Evolutionary conservation across 1,140 invertebrate genomes (phyloP).

Genomic region (Euwallacea similis): DNA sequence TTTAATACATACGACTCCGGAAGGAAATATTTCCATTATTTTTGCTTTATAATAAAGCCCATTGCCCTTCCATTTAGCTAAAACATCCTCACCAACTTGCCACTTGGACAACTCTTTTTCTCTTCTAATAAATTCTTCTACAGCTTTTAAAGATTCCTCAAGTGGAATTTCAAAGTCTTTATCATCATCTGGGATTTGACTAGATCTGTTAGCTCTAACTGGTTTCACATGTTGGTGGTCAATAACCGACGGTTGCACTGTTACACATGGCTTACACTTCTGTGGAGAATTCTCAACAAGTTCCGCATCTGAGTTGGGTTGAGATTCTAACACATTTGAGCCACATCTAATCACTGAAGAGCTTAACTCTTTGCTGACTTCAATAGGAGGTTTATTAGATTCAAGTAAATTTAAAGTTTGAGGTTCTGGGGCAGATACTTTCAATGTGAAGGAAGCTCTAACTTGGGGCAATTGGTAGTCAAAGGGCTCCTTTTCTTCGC

Average conservation of each 20-base stretch:
- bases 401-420: neutral
- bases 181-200: conserved; percentile 9
- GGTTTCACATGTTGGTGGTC: neutral
- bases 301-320: neutral
- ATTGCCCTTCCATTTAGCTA: conserved; percentile 33
- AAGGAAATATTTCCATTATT: conserved; percentile 21
- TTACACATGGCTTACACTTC: neutral
- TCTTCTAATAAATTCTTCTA: conserved; percentile 28
- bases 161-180: conserved; percentile 34
- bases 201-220: conserved; percentile 19
- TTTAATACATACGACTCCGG: conserved; percentile 19
- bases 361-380: neutral
- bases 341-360: neutral
- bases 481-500: conserved; percentile 12
- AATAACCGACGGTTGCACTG: conserved; percentile 8
- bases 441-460: conserved; percentile 22
- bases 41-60: conserved; percentile 26
- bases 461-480: conserved; percentile 16
- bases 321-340: neutral
- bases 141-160: conserved; percentile 25
- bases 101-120: conserved; percentile 25
- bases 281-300: neutral
- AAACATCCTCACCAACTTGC: conserved; percentile 21
- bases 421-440: conserved; percentile 3
- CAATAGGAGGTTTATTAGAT: neutral